A percentile compares a stretch with the other conserved stretches of the same genome.
phyloP scores from a whole-genome alignment of 2,113 vertebrate species.

The Plectropomus leopardus region DNA sequence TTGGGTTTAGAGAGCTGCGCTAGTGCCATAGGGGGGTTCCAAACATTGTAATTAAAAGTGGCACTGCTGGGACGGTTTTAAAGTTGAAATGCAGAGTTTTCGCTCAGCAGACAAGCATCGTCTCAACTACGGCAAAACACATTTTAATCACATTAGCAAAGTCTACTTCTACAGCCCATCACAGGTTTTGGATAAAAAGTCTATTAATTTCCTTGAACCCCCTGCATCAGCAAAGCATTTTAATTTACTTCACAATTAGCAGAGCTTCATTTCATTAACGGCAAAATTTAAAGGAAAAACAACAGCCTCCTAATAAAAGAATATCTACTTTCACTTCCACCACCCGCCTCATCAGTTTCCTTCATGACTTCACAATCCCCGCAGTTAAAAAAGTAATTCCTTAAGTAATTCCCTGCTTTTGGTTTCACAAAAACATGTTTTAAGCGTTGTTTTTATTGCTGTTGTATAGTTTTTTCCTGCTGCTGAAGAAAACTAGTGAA shows the following conservation, averaged over 20 bases:
- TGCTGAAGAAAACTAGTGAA: slow-evolving; percentile 50
- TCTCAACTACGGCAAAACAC: slow-evolving; percentile 64
- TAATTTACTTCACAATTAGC: slow-evolving; percentile 86
- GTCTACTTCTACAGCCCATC: slow-evolving; percentile 64
- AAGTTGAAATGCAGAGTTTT: slow-evolving; percentile 60
- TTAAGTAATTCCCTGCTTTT: slow-evolving; percentile 74
- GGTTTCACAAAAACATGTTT: slow-evolving; percentile 63
- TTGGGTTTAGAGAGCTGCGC: slow-evolving; percentile 38
- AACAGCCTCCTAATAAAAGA: slow-evolving; percentile 76
- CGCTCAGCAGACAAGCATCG: slow-evolving; percentile 40
- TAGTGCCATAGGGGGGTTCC: slow-evolving; percentile 31
- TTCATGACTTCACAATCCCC: slow-evolving; percentile 70
- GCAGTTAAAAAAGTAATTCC: slow-evolving; percentile 75
- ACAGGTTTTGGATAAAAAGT: slow-evolving; percentile 76
- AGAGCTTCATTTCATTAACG: slow-evolving; percentile 81
- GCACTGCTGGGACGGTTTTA: slow-evolving; percentile 61
- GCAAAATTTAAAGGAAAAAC: slow-evolving; percentile 79
- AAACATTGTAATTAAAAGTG: slow-evolving; percentile 76
- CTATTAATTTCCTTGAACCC: slow-evolving; percentile 80
- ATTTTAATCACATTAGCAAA: slow-evolving; percentile 82
- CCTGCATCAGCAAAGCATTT: slow-evolving; percentile 81
- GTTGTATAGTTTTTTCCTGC: slow-evolving; percentile 54
- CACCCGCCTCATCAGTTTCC: slow-evolving; percentile 65
- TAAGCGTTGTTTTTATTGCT: slow-evolving; percentile 58
- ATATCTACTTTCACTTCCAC: slow-evolving; percentile 71